Base-by-base conservation (phyloP, 2,113 vertebrate genomes). In the Pomatostomus ruficeps region DNA sequence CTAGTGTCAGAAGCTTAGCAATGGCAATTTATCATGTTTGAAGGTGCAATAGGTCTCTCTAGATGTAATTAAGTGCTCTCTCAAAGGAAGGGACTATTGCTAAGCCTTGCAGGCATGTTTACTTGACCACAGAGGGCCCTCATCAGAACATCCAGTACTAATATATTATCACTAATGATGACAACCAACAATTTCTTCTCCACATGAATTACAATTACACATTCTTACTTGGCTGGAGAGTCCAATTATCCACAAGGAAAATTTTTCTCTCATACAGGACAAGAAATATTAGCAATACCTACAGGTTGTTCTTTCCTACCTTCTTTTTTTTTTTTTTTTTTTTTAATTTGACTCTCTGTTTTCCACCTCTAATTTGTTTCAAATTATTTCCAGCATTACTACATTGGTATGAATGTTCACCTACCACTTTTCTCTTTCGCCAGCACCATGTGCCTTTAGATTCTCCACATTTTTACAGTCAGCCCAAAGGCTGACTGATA, bases 71-170 rank as follows among this genome's bases (percentile, higher is more conserved):
- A 79, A 35, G 58, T 66, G 21, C 14, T 70, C 45, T 66, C 42
- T 70, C 24, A 88, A 70, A 89, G 43, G 85, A 87, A 88, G 33
- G 61, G 20, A 54, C 63, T 85, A 42, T 19, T 78, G 85, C 82
- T 90, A 65, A 96, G 70, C 88, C 78, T 88, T 76, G 58, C 78
- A 95, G 90, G 63, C 82, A 49, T 66, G 16, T 83, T 90, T 94
- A 82, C 49, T 49, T 94, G 82, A 91, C 85, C 71, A 88, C 74
- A 88, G 78, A 91, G 14, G 33, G 71, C 90, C 33, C 28, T 90
- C 94, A 72, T 70, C 71, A 85, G 94, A 95, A 94, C 78, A 93
- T 38, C 26, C 85, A 90, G 78, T 90, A 68, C 88, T 88, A 85
- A 90, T 88, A 68, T 31, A 89, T 87, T 85, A 87, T 85, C 71